Evolutionary conservation across 2,113 vertebrate species (phyloP), one percentile per base, ranked within the genome.

Genomic region (Stercorarius parasiticus): DNA sequence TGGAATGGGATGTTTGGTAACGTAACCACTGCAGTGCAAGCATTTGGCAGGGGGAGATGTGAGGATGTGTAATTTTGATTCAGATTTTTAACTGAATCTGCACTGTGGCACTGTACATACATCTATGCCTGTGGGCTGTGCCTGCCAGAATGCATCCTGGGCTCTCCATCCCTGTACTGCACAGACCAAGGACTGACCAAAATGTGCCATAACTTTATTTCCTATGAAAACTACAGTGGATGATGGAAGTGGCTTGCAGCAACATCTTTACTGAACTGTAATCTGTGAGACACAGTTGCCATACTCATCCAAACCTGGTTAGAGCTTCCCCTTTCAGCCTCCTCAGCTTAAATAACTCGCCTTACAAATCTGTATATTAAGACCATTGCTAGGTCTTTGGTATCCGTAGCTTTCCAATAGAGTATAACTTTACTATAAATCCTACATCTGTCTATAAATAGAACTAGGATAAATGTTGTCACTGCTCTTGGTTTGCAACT

Each of bases 71-170:
- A 91, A 81, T 7, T 32, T 62, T 53, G 17, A 70, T 79, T 85
- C 66, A 65, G 13, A 5, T 62, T 93, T 90, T 93, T 40, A 6
- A 29, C 25, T 78, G 50, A 72, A 40, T 92, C 56, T 84, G 34
- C 9, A 5, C 6, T 22, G 16, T 82, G 45, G 43, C 43, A 20
- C 27, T 90, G n/a, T 53, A 40, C 11, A 3, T 55, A 32, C 1
- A 29, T 67, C 42, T 50, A 2, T 55, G 56, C 17, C 38, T 0
- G 0, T 82, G 56, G 62, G 43, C 79, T 5, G 0, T 80, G 34
- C 49, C 15, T 92, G 58, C 43, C 67, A 52, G 38, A 61, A 59
- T 34, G 14, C 27, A 45, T 49, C 23, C 23, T 81, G 18, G 11
- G 8, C 16, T 70, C 19, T 78, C 27, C 3, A 5, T 66, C 55